These are phyloP conservation scores for Himalopsyche phryganea DNA, from an alignment of 1,140 invertebrate genomes.

Conservation along the genomic window DNA sequence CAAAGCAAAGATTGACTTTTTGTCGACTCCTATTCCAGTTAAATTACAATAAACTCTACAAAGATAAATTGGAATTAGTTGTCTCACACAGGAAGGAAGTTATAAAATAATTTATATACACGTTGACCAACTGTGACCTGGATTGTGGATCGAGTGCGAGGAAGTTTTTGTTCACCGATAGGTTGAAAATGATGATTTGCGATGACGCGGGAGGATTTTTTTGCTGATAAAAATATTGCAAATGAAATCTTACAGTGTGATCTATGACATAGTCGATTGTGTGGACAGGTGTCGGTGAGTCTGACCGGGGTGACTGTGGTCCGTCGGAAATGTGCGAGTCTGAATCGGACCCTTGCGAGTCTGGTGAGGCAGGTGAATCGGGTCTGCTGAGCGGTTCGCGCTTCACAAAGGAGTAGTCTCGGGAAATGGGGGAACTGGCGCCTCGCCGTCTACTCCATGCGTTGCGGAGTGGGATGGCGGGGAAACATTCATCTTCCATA, in stretches of 20 bases:
- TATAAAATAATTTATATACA: too few species aligned
- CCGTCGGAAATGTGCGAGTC: constrained; percentile 42
- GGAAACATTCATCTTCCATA: constrained; percentile 80
- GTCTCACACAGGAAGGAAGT: too few species aligned
- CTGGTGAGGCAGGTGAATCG: constrained; percentile 64
- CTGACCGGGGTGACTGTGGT: constrained; percentile 38
- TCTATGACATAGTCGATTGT: constrained; percentile 53
- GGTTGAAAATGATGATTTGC: too few species aligned
- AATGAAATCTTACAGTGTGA: constrained; percentile 51
- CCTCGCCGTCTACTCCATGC: constrained; percentile 46
- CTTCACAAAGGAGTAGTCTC: constrained; percentile 55
- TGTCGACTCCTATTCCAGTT: too few species aligned
- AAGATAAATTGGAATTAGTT: too few species aligned
- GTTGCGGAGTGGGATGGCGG: constrained; percentile 66
- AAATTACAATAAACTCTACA: too few species aligned
- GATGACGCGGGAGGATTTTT: too few species aligned
- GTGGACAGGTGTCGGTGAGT: constrained; percentile 40
- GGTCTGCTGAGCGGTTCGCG: constrained; percentile 66
- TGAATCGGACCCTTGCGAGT: constrained; percentile 53
- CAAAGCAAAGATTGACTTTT: too few species aligned
- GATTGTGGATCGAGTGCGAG: too few species aligned
- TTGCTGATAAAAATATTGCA: too few species aligned
- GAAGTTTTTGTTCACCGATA: too few species aligned
- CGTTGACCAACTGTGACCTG: too few species aligned
- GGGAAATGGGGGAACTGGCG: constrained; percentile 39